Evolutionary conservation across 2,888 invertebrate genomes (phyloP).

Genomic region (Pandemis cinnamomeana): DNA sequence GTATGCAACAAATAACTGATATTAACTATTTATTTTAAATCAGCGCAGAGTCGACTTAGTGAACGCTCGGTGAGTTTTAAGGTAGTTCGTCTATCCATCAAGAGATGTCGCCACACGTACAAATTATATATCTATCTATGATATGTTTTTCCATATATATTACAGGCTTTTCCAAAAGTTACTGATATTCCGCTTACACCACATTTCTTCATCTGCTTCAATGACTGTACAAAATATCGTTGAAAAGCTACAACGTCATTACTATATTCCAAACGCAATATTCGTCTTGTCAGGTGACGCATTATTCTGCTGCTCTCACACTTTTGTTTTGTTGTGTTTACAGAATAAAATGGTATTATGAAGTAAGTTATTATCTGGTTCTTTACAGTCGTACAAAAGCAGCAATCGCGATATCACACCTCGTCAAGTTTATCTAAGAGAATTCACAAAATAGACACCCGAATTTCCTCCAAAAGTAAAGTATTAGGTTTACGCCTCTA

Average conservation of each 20-base stretch:
- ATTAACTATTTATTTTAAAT: too few species aligned
- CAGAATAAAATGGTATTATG: not conserved
- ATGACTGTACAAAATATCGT: not conserved
- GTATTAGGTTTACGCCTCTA: not conserved
- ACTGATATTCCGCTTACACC: not conserved
- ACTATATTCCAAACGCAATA: not conserved
- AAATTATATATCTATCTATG: too few species aligned
- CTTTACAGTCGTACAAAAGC: not conserved
- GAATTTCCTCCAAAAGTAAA: not conserved
- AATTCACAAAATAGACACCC: not conserved
- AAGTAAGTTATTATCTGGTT: too few species aligned
- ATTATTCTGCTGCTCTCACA: not conserved
- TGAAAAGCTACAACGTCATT: not conserved
- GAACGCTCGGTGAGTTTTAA: too few species aligned
- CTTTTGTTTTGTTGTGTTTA: not conserved
- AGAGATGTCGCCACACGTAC: too few species aligned
- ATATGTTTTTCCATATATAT: too few species aligned
- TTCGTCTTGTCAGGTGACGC: not conserved
- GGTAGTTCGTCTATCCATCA: too few species aligned
- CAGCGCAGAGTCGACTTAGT: too few species aligned
- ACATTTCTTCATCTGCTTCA: not conserved
- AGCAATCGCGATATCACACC: not conserved
- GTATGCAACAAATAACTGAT: not conserved
- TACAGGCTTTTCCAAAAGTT: not conserved
- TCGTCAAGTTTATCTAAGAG: not conserved